Percentiles rank a stretch among this genome's conserved stretches.
phyloP scores from a whole-genome alignment of 2,113 vertebrate genomes.

The Zosterops lateralis region DNA sequence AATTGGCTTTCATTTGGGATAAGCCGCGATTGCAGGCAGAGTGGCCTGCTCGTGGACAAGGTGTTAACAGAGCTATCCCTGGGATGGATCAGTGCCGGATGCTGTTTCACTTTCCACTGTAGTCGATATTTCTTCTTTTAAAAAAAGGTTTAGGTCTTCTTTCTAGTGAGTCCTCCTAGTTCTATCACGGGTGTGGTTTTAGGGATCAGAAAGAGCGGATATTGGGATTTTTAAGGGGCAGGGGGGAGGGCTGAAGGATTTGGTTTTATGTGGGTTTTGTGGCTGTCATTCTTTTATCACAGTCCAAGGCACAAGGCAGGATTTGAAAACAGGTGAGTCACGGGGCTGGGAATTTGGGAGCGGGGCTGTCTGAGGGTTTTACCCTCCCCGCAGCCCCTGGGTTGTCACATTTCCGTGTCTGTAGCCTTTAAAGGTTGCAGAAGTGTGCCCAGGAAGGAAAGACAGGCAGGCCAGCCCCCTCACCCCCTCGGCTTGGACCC shows the following conservation, averaged over 20 bases:
- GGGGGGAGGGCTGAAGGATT: background rate
- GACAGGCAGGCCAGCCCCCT: background rate
- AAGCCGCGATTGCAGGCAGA: background rate
- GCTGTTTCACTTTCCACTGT: background rate
- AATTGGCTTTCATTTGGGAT: background rate
- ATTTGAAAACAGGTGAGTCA: conserved; percentile 36
- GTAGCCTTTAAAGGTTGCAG: background rate
- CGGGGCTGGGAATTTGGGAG: background rate
- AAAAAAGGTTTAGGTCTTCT: background rate
- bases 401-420: background rate
- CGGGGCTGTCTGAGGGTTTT: background rate
- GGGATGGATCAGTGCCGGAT: background rate
- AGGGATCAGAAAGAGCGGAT: background rate
- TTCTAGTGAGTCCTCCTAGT: background rate
- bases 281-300: background rate
- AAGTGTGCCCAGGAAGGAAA: background rate
- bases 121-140: background rate
- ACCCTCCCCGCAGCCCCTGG: background rate
- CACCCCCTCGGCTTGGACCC: background rate
- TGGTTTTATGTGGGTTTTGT: background rate
- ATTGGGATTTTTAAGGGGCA: background rate
- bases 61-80: conserved; percentile 2
- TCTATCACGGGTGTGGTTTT: background rate
- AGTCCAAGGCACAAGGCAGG: background rate
- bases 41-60: background rate